Evolutionary conservation across 2,888 invertebrate genomes (phyloP).

Genomic region (Hydropsyche betteni): DNA sequence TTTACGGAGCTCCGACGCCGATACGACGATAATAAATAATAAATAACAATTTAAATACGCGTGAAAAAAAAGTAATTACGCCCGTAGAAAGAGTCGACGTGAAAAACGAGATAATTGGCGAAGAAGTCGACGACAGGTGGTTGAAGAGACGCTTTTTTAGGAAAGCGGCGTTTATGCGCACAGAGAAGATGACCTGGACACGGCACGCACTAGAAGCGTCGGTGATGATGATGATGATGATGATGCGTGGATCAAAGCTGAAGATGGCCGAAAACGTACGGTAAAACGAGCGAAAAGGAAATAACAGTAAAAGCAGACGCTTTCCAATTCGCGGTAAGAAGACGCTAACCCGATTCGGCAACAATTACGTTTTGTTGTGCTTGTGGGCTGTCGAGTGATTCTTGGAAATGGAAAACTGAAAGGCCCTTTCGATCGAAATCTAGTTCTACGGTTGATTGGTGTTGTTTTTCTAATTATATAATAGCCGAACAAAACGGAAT

Average conservation of each 20-base stretch:
- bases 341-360: neutral
- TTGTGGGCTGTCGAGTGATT: no score
- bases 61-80: no score
- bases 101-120: no score
- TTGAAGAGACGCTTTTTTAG: conserved; percentile 6
- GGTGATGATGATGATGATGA: neutral
- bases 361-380: no score
- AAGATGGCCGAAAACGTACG: conserved; percentile 13
- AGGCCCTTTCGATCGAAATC: no score
- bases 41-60: conserved; percentile 31
- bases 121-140: conserved; percentile 23
- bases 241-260: neutral
- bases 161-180: neutral
- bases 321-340: neutral
- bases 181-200: no score
- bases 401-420: no score
- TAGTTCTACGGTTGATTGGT: no score
- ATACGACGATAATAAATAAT: conserved; percentile 2
- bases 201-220: no score
- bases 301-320: conserved; percentile 8
- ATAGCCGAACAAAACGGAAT: no score
- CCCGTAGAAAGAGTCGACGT: no score
- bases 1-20: neutral
- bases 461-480: no score
- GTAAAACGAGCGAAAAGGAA: conserved; percentile 24